Base-by-base conservation (phyloP, 1,140 invertebrate genomes). In the Heliconius eleuchia region DNA sequence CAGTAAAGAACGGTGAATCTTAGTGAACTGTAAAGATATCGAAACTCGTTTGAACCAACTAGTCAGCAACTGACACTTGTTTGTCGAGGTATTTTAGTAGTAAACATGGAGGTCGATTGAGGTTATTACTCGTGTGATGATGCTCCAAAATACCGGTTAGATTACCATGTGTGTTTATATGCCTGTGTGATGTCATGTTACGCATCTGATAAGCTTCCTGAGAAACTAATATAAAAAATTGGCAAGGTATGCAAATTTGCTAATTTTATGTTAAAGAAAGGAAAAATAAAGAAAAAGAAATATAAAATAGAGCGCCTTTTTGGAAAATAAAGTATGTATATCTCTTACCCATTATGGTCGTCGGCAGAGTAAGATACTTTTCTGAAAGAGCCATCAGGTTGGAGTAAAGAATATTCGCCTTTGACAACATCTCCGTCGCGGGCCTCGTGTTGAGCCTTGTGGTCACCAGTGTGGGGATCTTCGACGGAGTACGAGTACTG, bases 391-490 rank as follows among this genome's bases (percentile, higher is more conserved):
- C 91, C 93, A 82, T 94, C 91, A 42, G 89, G 89, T 78, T 92
- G 93, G 80, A 96, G 94, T 9, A 96, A 86, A 3, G 94, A 95
- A 88, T 96, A 96, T 79, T 95, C 95, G 1, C 96, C 96, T 81
- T 95, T 95, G n/a, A 96, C 96, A 9, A 95, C 84, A 79, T 96
- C 96, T 13, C 96, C 96, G 76, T 95, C 92, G 18, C 95, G 91
- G 73, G 74, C 87, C 85, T 95, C 95, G 55, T 95, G 90, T 79
- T 95, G 94, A 39, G 91, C 87, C 27, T 66, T 66, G 60, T 66
- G 60, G 60, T 66, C 60, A 66, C 60, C 60, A 30, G 60, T 66
- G 60, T 92, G 88, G 1, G 94, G 89, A 84, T 95, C 95, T 42
- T 92, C 89, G 42, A 95, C 94, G 74, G 89, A 91, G 89, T 95